Evolutionary conservation across 35 echinoderm and acorn worm genomes (phyloP), one percentile per base, ranked within the genome.

Genomic region (Lytechinus pictus): DNA sequence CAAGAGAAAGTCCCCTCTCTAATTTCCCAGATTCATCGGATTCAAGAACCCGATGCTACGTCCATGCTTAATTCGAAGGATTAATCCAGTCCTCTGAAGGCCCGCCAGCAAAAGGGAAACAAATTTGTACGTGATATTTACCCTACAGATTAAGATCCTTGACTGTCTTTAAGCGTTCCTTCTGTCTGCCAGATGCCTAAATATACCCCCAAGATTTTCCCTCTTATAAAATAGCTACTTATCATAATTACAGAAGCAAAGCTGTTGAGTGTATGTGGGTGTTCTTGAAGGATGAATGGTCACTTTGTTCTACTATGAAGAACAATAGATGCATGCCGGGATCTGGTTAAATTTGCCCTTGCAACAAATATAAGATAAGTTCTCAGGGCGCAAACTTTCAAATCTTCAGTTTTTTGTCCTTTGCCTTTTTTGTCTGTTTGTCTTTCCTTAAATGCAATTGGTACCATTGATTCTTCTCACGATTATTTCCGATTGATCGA

Each of bases 51-150:
- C 66, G n/a, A 79, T 79, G 19, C 66, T 79, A 24, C 66, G 66
- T 79, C 16, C 66, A 24, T 79, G 66, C 66, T 79, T 79, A 79
- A 79, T 79, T 79, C 66, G 66, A 79, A 79, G 66, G 66, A 79
- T 79, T 79, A 79, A 79, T 79, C 66, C 12, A 24, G 66, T 79
- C 66, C 66, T 79, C 19, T 24, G 66, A 79, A 79, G 13, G 66
- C 66, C 66, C 66, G 66, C 19, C 19, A 24, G 66, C 66, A 79
- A 79, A 79, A 79, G 66, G 66, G 66, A 79, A 79, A 79, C 66
- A 79, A 79, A 79, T 79, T 79, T 79, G 66, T 27, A 7, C 66
- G 66, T 79, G 66, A 79, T 79, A 79, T 79, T 79, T 79, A 79
- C 66, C 66, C 19, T 79, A 7, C 21, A 79, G 66, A 79, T 79